Evolutionary conservation across 2,888 invertebrate species (phyloP), one percentile per base, ranked within the genome.

Genomic region (Tupiocoris notatus): DNA sequence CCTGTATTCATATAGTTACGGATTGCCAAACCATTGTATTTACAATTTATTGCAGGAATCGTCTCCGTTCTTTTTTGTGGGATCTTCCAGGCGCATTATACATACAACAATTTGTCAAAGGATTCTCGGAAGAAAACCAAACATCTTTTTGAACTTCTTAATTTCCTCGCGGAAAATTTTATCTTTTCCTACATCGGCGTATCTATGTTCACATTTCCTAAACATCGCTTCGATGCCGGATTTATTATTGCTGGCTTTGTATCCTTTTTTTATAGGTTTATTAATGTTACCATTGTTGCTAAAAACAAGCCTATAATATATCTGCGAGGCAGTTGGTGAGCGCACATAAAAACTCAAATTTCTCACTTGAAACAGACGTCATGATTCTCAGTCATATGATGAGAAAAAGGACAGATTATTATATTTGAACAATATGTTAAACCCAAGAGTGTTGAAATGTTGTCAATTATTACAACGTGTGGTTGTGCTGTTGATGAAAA

Each of bases 151-250:
- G 95, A 96, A 84, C 86, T 98, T 81, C 88, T 98, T 79, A 98
- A 97, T 86, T 98, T 98, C 85, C 86, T 98, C 80, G 95, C 97
- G 0, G 98, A 98, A 84, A 98, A 97, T 85, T 98, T 98, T 85
- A 98, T 98, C 82, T 98, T 98, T 86, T 94, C 94, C 1, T 98
- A 98, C 86, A 98, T 98, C 82, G 98, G 98, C 17, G 98, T 98
- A 1, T 96, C 97, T 21, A 96, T 98, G 92, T 98, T 98, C 84
- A 98, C 98, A 0, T 97, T 96, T 84, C 95, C 95, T 2, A 94
- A 95, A 83, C 96, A 96, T 83, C 92, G 93, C 83, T 98, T 97
- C 86, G 94, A 96, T 85, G 90, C 92, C 22, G 91, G 92, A 81
- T 98, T 98, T 84, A 96, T 98, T 79, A 87, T 94, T 79, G 91